Conservation (phyloP, 1,140 invertebrate genomes). For the Drosophila leontia region DNA sequence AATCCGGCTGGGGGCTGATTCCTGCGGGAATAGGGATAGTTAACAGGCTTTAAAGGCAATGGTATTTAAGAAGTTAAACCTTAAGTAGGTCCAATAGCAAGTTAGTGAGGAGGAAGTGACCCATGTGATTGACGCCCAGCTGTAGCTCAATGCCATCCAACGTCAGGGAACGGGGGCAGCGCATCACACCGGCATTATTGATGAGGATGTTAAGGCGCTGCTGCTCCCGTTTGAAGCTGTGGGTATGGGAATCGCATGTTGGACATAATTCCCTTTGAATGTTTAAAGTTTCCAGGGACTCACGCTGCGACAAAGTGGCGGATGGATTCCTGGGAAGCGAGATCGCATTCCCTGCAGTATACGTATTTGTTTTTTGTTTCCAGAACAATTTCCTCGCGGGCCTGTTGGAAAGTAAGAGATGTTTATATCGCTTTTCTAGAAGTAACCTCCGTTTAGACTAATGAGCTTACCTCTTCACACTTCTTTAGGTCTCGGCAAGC, state of each 20-base stretch:
- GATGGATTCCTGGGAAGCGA: constrained; percentile 92
- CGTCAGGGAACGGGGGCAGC: constrained; percentile 89
- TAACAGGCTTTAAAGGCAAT: background rate
- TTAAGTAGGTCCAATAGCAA: constrained; percentile 92
- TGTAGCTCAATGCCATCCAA: constrained; percentile 95
- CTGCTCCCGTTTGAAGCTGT: constrained; percentile 88
- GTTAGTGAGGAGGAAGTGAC: constrained; percentile 95
- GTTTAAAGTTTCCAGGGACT: background rate
- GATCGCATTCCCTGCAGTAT: constrained; percentile 93
- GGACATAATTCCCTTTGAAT: background rate
- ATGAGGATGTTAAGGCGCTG: constrained; percentile 91
- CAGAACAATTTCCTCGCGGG: constrained; percentile 90
- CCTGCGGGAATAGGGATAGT: constrained; percentile 82
- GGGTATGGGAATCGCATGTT: background rate
- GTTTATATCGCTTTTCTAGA: background rate
- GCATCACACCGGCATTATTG: constrained; percentile 96
- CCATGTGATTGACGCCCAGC: constrained; percentile 93
- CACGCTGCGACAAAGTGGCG: constrained; percentile 89
- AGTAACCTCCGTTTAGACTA: background rate
- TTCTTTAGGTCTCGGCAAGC: constrained; percentile 91
- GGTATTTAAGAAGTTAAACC: constrained; percentile 77
- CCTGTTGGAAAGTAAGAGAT: background rate
- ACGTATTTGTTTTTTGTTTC: constrained; percentile 92
- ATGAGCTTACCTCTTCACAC: constrained; percentile 87
- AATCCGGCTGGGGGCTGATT: constrained; percentile 91